These are phyloP conservation scores for Diaperis boleti DNA, from an alignment of 2,888 invertebrate genomes.

Conservation along the genomic window DNA sequence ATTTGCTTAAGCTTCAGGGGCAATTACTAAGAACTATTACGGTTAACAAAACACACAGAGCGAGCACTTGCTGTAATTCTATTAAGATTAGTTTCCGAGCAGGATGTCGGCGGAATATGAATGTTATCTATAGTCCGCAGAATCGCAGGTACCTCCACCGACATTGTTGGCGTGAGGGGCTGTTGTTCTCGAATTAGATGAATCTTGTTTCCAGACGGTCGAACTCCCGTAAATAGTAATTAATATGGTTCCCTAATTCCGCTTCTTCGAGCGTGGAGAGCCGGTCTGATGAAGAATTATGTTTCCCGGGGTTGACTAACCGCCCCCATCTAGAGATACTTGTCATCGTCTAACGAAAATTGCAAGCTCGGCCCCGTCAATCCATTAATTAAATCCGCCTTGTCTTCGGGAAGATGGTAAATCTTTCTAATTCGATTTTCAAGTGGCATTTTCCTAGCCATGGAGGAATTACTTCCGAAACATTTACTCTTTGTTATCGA, in stretches of 20 bases:
- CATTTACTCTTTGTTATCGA: slow-evolving; percentile 39
- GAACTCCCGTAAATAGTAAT: slow-evolving; percentile 52
- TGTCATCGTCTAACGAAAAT: slow-evolving; percentile 49
- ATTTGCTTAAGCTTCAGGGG: slow-evolving; percentile 44
- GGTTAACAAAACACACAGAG: slow-evolving; percentile 43
- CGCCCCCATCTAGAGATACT: slow-evolving; percentile 34
- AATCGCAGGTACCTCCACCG: slow-evolving; percentile 44
- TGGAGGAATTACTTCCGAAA: slow-evolving; percentile 41
- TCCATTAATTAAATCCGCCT: slow-evolving; percentile 58
- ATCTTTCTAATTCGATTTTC: slow-evolving; percentile 50
- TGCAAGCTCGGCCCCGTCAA: slow-evolving; percentile 51
- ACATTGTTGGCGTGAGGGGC: slow-evolving; percentile 13
- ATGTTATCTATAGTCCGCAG: slow-evolving; percentile 48
- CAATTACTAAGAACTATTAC: slow-evolving; percentile 46
- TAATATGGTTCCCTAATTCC: slow-evolving; percentile 49
- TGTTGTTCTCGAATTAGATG: slow-evolving; percentile 33
- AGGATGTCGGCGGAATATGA: slow-evolving; percentile 46
- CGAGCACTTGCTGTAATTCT: slow-evolving; percentile 44
- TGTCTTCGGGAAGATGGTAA: slow-evolving; percentile 51
- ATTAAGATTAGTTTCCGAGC: slow-evolving; percentile 48
- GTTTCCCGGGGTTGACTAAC: slow-evolving; percentile 39
- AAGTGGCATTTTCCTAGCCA: slow-evolving; percentile 36
- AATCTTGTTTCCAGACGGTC: slow-evolving; percentile 43
- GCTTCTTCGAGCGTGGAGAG: slow-evolving; percentile 42
- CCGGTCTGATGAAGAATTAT: slow-evolving; percentile 50